These are phyloP conservation scores for Adoxophyes honmai DNA, from an alignment of 1,140 invertebrate genomes.

Conservation along the genomic window DNA sequence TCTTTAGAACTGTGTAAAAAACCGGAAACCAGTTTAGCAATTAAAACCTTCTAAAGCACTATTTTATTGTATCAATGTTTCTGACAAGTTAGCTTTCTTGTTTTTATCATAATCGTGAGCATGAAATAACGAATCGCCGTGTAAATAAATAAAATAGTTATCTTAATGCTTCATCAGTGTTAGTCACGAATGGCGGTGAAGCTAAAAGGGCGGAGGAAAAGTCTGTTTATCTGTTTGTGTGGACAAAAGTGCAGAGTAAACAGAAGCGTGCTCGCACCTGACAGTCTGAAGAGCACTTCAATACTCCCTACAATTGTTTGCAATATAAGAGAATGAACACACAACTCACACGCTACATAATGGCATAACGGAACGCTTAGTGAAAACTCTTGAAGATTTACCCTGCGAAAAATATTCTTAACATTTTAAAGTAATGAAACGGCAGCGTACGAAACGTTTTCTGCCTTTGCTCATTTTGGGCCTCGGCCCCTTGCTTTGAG, in stretches of 20 bases:
- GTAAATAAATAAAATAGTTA: conserved; percentile 68
- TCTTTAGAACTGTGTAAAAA: too few species aligned
- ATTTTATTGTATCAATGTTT: conserved; percentile 22
- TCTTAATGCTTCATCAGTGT: conserved; percentile 53
- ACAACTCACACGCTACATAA: conserved; percentile 5
- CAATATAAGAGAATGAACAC: conserved; percentile 6
- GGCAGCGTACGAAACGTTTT: conserved; percentile 3
- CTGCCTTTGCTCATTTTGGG: conserved; percentile 10
- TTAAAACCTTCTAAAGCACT: conserved; percentile 17
- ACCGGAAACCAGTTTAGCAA: too few species aligned
- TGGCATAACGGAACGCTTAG: conserved; percentile 1
- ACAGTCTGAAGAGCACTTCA: conserved; percentile 15
- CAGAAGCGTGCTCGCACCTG: conserved; percentile 26
- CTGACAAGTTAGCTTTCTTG: conserved; percentile 30
- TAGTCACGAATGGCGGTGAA: conserved; percentile 61
- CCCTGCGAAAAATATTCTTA: neutral
- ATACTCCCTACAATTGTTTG: conserved; percentile 3
- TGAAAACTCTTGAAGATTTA: conserved; percentile 15
- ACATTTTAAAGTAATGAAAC: neutral
- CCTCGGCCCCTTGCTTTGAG: neutral
- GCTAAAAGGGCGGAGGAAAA: conserved; percentile 49
- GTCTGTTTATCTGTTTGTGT: conserved; percentile 52
- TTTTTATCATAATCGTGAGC: conserved; percentile 32
- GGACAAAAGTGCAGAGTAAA: conserved; percentile 52
- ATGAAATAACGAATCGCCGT: conserved; percentile 38